Evolutionary conservation across 2,888 invertebrate species (phyloP).

Genomic region (Brachylomia viminalis): DNA sequence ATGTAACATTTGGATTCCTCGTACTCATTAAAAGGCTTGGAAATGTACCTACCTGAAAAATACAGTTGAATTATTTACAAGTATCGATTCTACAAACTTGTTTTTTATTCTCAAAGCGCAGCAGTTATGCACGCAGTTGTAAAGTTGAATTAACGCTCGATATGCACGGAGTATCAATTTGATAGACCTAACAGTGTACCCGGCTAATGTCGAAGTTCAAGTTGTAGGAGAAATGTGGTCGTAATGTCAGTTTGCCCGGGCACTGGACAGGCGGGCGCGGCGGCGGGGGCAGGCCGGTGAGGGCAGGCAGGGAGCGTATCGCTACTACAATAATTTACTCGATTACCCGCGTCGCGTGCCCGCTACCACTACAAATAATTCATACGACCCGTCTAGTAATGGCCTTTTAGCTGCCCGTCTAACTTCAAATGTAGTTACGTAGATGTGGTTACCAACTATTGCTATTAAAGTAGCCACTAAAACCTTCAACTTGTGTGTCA

Average conservation of each 20-base stretch:
- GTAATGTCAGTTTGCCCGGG: constrained; percentile 56
- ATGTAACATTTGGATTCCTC: constrained; percentile 34
- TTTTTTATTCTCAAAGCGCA: not conserved
- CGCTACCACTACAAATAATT: constrained; percentile 86
- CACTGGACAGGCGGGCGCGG: constrained; percentile 44
- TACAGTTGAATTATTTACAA: constrained; percentile 13
- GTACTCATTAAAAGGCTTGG: constrained; percentile 19
- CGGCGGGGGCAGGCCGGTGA: constrained; percentile 29
- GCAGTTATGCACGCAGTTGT: not conserved
- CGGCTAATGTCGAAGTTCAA: constrained; percentile 51
- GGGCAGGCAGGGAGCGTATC: constrained; percentile 68
- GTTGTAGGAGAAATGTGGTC: constrained; percentile 53
- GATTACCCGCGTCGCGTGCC: constrained; percentile 83
- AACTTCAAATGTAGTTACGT: constrained; percentile 87
- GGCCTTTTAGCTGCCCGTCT: constrained; percentile 87
- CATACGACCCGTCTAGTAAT: constrained; percentile 87
- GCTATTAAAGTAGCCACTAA: constrained; percentile 80
- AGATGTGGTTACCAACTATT: constrained; percentile 81
- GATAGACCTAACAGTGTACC: constrained; percentile 16
- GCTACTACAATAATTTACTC: constrained; percentile 81
- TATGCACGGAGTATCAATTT: constrained; percentile 14
- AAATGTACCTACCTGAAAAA: constrained; percentile 10
- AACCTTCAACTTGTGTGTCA: constrained; percentile 77
- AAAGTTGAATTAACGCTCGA: not conserved
- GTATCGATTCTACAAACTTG: constrained; percentile 4